Base-by-base conservation (phyloP, 2,797 vertebrate species). In the Etheostoma perlongum region DNA sequence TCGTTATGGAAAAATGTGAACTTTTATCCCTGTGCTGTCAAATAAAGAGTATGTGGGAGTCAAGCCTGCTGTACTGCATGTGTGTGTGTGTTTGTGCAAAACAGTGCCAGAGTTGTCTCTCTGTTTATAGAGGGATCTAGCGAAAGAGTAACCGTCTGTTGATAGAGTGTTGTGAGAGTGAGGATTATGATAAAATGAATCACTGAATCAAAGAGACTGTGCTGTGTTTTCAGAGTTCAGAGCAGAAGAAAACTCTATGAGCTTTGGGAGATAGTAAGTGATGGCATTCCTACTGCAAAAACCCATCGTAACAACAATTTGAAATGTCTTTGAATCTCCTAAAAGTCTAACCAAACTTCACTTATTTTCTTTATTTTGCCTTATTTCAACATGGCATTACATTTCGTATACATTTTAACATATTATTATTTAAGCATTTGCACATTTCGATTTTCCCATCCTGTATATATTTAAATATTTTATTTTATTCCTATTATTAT, bases 1-100 rank as follows among this genome's bases (percentile, higher is more conserved):
- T 83, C 77, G 81, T 89, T 88, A 81, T 85, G 89, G 89, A 92
- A 91, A 91, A 89, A 92, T 92, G 44, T 90, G 88, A 93, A 93
- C 91, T 91, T 91, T 84, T 82, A 84, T 84, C 80, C 83, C 67
- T 16, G 61, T 52, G 71, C 79, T 87, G 85, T 89, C 83, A 88
- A 87, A 87, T 82, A 74, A 86, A 69, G 79, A 86, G 83, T 72
- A 65, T 73, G 82, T 83, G 76, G 82, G 82, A 76, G 59, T 83
- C 55, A 70, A 58, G 55, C 47, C 63, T 51, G 62, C 76, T 57
- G 78, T 54, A 33, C 67, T 58, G 71, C 23, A 18, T 72, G 72
- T 63, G 59, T 14, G 25, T 40, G 18, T 67, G 64, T 63, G n/a
- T 72, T 72, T 52, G 51, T 68, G 52, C 16, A 40, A 33, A 63